Conservation (phyloP, 2,797 vertebrate species). For the Cetoscarus ocellatus region DNA sequence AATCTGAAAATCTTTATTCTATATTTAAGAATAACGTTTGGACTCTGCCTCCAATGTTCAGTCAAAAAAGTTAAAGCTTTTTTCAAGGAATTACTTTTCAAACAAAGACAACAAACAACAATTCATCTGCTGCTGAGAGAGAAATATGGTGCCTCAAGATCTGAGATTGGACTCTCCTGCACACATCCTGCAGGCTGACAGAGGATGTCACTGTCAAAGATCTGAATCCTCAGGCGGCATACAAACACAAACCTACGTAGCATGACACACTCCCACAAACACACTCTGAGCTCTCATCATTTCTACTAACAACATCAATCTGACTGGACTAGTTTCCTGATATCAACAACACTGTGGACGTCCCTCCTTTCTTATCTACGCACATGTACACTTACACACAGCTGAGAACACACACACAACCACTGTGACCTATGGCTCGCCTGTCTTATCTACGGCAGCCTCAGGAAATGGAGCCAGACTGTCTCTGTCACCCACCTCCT, state of each 20-base stretch:
- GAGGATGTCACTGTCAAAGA: conserved; percentile 39
- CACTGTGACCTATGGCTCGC: conserved; percentile 58
- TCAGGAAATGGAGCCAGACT: conserved; percentile 75
- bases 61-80: not conserved
- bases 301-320: conserved; percentile 47
- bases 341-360: conserved; percentile 48
- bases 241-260: conserved; percentile 10
- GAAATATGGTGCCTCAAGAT: conserved; percentile 6
- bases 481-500: conserved; percentile 67
- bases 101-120: conserved; percentile 1
- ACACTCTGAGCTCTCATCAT: conserved; percentile 33
- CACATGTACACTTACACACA: conserved; percentile 8
- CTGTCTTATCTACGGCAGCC: conserved; percentile 67
- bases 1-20: conserved; percentile 3
- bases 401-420: conserved; percentile 21
- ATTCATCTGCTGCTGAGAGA: not conserved
- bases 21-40: not conserved
- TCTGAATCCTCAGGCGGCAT: conserved; percentile 26
- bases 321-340: conserved; percentile 47
- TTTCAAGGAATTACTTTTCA: not conserved
- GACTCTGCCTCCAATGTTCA: not conserved
- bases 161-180: conserved; percentile 15
- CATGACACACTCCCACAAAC: conserved; percentile 8
- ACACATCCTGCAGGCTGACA: conserved; percentile 21
- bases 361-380: conserved; percentile 47